A percentile compares a stretch with the other conserved stretches of the same genome.
Conservation (phyloP, 2,888 invertebrate genomes). For the Cryptocheilus praepositus region DNA sequence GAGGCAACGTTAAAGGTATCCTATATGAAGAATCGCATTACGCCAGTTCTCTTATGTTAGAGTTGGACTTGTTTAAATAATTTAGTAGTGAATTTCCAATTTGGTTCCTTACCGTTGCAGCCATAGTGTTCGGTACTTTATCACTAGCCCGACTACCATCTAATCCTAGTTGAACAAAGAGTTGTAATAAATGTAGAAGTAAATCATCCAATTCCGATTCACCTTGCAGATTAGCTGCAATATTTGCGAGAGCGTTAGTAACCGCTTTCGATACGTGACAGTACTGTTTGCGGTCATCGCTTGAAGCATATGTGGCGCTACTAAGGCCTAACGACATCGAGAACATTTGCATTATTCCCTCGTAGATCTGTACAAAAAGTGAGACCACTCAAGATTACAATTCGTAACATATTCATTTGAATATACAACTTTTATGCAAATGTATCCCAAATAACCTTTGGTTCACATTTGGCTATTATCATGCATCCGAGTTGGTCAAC, state of each 20-base stretch:
- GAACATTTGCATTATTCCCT: constrained; percentile 99
- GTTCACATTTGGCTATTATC: constrained; percentile 94
- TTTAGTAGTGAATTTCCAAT: background rate
- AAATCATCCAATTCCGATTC: constrained; percentile 90
- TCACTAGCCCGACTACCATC: constrained; percentile 98
- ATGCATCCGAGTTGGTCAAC: constrained; percentile 98
- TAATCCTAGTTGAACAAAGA: constrained; percentile 97
- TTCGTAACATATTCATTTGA: background rate
- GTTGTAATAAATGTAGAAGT: constrained; percentile 90
- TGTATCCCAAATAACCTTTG: constrained; percentile 75
- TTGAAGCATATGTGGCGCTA: constrained; percentile 83
- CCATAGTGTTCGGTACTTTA: constrained; percentile 83
- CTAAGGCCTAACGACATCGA: constrained; percentile 96
- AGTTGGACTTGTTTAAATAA: too few relatives aligned
- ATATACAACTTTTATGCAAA: constrained; percentile 2
- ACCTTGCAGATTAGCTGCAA: constrained; percentile 95
- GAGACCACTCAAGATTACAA: background rate
- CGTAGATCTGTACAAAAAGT: constrained; percentile 79
- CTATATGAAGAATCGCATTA: constrained; percentile 2
- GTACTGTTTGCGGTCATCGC: constrained; percentile 75
- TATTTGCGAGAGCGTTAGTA: constrained; percentile 96
- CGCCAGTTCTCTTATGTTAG: background rate
- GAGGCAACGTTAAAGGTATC: too few relatives aligned
- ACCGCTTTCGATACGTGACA: constrained; percentile 95
- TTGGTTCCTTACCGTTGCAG: constrained; percentile 75